Base-by-base conservation (phyloP, 2,113 vertebrate genomes). In the Pseudopodoces humilis region DNA sequence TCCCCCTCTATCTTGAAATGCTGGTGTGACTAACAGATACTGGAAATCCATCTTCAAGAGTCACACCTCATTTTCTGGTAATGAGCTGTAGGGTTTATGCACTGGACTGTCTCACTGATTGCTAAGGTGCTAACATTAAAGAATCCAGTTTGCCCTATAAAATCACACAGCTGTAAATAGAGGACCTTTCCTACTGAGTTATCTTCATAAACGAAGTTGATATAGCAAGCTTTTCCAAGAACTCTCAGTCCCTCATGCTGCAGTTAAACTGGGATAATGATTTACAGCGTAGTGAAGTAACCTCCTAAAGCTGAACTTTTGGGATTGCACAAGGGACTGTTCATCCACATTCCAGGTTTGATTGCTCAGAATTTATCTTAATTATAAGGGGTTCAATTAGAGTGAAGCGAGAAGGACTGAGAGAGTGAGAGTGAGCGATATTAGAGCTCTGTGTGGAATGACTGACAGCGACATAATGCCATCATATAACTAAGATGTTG, bases 321-420 rank as follows among this genome's bases (percentile, higher is more conserved):
- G 86, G 92, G 96, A 94, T 95, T 95, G 72, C 95, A 96, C 92
- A 67, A 83, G 94, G 95, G 95, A 96, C 85, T 90, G 90, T 92
- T 96, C 87, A 92, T 97, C 94, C 93, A 93, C 94, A 95, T 96
- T 97, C 95, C 93, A 78, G 88, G 83, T 94, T 82, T 96, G 94
- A 96, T 96, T 96, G 93, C 95, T 94, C 65, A 64, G 64, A 92
- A 92, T 96, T 96, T 92, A 95, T 97, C 94, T 96, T 96, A 96
- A 96, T 96, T 94, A 88, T 77, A 71, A 84, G 60, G 22, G 15
- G 47, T 47, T 88, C 95, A 92, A 94, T 97, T 94, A 95, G 69
- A 93, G 94, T 81, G 86, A 96, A 79, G 65, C 28, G 33, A 92
- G 49, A 74, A n/a, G 77, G 86, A 90, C 70, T 76, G 75, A 77